Conservation (phyloP, 2,113 vertebrate genomes). For the Syngnathus scovelli region DNA sequence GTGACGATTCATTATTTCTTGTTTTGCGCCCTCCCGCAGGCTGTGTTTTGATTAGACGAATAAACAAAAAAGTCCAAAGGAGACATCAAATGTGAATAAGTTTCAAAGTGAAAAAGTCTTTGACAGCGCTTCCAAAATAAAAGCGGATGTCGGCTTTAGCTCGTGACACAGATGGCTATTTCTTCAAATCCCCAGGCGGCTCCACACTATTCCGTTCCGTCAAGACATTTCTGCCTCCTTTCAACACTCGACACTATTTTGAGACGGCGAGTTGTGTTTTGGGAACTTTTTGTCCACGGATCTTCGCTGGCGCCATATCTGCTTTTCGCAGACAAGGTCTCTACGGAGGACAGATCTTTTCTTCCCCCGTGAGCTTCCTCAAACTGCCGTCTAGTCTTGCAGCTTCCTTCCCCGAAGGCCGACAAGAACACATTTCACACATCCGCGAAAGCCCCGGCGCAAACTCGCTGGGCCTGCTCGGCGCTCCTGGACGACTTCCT, state of each 20-base stretch:
- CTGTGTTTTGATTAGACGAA: background rate
- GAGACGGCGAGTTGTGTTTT: conserved; percentile 40
- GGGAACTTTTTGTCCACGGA: conserved; percentile 44
- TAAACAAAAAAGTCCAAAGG: conserved; percentile 11
- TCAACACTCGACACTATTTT: conserved; percentile 34
- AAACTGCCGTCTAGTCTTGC: conserved; percentile 55
- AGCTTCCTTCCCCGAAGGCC: conserved; percentile 59
- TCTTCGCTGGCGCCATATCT: conserved; percentile 62
- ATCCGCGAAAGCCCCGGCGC: conserved; percentile 33
- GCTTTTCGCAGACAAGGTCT: conserved; percentile 61
- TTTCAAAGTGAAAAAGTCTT: conserved; percentile 14
- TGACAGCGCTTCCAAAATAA: conserved; percentile 18
- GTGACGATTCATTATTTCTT: background rate
- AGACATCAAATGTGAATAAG: conserved; percentile 14
- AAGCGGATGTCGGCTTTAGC: conserved; percentile 25
- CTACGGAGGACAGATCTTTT: conserved; percentile 60
- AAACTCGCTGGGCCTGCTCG: background rate
- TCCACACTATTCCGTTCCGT: conserved; percentile 40
- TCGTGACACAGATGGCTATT: conserved; percentile 41
- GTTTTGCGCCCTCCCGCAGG: background rate
- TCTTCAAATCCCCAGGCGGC: conserved; percentile 40
- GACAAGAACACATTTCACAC: conserved; percentile 56
- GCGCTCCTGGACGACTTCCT: background rate
- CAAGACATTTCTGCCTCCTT: conserved; percentile 28
- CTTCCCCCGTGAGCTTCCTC: conserved; percentile 46